Evolutionary conservation across 2,113 vertebrate species (phyloP).

Genomic region (Chelonoidis abingdonii): DNA sequence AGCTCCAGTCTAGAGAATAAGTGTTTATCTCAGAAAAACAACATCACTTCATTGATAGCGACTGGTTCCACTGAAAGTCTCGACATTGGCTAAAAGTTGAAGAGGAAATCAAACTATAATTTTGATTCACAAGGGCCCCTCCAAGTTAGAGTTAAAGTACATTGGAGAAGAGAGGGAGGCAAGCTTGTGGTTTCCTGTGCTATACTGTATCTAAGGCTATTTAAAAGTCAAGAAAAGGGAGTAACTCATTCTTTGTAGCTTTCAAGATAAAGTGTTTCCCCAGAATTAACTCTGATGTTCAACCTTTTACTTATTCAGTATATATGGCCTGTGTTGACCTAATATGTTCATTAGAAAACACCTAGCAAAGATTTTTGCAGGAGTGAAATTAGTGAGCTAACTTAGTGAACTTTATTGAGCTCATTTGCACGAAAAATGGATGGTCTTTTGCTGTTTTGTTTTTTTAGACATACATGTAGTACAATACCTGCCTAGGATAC

Average conservation of each 20-base stretch:
- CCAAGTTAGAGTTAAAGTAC: not conserved
- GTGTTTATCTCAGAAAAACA: not conserved
- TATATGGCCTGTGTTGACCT: not conserved
- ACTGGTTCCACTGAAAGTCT: not conserved
- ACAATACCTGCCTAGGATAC: too few relatives aligned
- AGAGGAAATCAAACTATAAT: not conserved
- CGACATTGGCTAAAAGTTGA: not conserved
- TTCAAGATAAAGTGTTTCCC: not conserved
- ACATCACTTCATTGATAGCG: not conserved
- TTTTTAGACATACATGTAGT: not conserved
- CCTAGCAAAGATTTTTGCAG: not conserved
- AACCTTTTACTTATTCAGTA: not conserved
- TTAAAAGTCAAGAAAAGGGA: not conserved
- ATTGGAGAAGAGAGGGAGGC: not conserved
- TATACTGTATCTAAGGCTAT: not conserved
- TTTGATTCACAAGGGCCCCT: not conserved
- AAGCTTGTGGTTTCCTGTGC: not conserved
- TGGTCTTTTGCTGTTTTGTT: not conserved
- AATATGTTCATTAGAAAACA: not conserved
- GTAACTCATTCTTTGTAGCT: not conserved
- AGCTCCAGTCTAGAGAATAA: not conserved
- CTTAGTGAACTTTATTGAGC: not conserved
- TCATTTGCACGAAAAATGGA: not conserved
- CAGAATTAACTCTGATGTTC: not conserved
- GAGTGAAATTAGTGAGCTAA: rapidly evolving